Conservation (phyloP, 2,888 invertebrate genomes). For the Odontothrips loti region DNA sequence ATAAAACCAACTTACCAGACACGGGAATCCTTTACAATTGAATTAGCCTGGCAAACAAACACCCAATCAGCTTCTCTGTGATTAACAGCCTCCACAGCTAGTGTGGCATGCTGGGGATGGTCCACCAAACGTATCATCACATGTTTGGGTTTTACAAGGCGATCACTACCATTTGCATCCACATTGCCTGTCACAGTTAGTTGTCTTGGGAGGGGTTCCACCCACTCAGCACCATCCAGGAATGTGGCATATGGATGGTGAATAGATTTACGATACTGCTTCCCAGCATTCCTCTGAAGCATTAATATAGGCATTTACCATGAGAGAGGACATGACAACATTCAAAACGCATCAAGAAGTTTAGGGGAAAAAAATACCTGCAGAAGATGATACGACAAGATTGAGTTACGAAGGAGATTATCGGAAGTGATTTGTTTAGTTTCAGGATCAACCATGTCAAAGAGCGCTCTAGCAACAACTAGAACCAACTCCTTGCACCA, state of each 20-base stretch:
- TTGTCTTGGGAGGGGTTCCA: slow-evolving; percentile 49
- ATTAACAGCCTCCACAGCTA: slow-evolving; percentile 65
- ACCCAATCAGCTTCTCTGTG: slow-evolving; percentile 70
- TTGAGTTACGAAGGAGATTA: slow-evolving; percentile 44
- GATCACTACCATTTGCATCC: slow-evolving; percentile 39
- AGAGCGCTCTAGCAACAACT: slow-evolving; percentile 71
- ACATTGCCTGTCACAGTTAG: slow-evolving; percentile 44
- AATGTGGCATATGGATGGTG: slow-evolving; percentile 42
- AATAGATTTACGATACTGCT: slow-evolving; percentile 45
- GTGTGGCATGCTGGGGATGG: slow-evolving; percentile 54
- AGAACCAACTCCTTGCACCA: slow-evolving; percentile 91
- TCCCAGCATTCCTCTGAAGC: slow-evolving; percentile 47
- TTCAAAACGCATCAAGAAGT: slow-evolving; percentile 33
- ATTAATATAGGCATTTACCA: slow-evolving; percentile 37
- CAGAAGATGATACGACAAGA: slow-evolving; percentile 55
- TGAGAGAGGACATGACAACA: background rate
- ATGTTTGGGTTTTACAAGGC: slow-evolving; percentile 46
- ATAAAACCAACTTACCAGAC: slow-evolving; percentile 37
- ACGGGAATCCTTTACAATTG: slow-evolving; percentile 42
- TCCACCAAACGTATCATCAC: slow-evolving; percentile 60
- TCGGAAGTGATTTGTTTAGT: slow-evolving; percentile 49
- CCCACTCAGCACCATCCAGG: slow-evolving; percentile 50
- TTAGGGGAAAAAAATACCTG: slow-evolving; percentile 45
- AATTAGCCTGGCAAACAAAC: slow-evolving; percentile 65
- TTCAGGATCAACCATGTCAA: slow-evolving; percentile 66